Evolutionary conservation across 2,113 vertebrate genomes (phyloP).

Genomic region (Passer domesticus): DNA sequence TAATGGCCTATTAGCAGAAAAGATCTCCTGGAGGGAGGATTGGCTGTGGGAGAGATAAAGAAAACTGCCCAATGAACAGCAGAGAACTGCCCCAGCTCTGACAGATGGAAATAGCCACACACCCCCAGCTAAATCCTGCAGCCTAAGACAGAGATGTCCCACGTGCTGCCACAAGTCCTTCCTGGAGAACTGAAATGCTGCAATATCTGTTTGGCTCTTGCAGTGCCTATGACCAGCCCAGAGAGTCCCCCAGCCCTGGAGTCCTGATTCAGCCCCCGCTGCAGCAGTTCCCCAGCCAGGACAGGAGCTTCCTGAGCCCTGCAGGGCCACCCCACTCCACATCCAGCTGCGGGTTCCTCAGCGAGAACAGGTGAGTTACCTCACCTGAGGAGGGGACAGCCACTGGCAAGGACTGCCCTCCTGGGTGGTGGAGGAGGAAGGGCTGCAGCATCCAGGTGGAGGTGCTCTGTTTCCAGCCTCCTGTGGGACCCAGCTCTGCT

Average conservation of each 20-base stretch:
- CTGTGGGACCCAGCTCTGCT: not conserved
- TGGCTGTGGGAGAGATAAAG: not conserved
- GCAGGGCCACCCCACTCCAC: conserved; percentile 75
- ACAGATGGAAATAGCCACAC: not conserved
- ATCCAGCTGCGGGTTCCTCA: conserved; percentile 83
- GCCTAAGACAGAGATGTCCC: not conserved
- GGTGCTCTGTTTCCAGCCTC: not conserved
- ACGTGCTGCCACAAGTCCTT: not conserved
- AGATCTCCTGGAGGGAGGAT: not conserved
- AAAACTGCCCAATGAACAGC: not conserved
- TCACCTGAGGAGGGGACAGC: not conserved
- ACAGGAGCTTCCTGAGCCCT: conserved; percentile 85
- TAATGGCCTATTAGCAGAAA: not conserved
- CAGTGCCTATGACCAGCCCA: conserved; percentile 91
- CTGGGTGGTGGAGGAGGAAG: not conserved
- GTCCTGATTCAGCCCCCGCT: conserved; percentile 79
- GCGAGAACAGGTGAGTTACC: conserved; percentile 74
- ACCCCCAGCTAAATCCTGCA: not conserved
- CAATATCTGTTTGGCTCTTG: not conserved
- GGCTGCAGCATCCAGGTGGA: not conserved
- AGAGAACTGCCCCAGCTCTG: not conserved
- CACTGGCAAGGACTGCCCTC: not conserved
- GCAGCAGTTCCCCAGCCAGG: conserved; percentile 84
- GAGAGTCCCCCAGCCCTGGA: conserved; percentile 83
- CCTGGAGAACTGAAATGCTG: not conserved